These are phyloP conservation scores for Otocyon megalotis DNA, from an alignment of 2,113 vertebrate species.

Conservation along the genomic window DNA sequence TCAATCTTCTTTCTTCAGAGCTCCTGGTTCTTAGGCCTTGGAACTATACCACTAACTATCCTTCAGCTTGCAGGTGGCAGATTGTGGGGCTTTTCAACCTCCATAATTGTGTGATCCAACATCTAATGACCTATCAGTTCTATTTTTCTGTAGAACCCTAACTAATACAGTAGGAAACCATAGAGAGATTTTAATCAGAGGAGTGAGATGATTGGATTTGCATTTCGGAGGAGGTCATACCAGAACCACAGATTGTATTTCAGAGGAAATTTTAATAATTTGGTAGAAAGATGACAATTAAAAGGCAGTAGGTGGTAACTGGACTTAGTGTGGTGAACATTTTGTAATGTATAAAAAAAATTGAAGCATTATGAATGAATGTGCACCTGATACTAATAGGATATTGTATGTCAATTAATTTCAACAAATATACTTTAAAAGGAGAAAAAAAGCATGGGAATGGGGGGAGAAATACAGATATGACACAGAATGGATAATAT, in stretches of 20 bases:
- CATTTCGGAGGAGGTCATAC: background rate
- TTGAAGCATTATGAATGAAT: background rate
- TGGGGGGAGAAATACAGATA: background rate
- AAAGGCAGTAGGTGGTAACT: background rate
- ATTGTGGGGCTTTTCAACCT: background rate
- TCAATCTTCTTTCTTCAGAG: background rate
- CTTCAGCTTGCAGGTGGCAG: background rate
- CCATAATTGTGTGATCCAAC: background rate
- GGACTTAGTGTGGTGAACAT: background rate
- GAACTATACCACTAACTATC: background rate
- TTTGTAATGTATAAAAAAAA: background rate
- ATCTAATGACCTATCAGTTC: background rate
- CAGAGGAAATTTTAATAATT: background rate
- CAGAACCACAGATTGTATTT: background rate
- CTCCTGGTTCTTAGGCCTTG: background rate
- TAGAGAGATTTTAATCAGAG: background rate
- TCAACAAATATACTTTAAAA: background rate
- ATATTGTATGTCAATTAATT: background rate
- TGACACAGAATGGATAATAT: background rate
- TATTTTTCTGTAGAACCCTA: background rate
- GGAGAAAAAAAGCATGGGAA: background rate
- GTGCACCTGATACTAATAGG: background rate
- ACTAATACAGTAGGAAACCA: background rate
- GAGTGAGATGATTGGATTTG: background rate
- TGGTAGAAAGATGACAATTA: background rate